These are phyloP conservation scores for Drosophila jambulina DNA, from an alignment of 1,140 invertebrate species.

Conservation along the genomic window DNA sequence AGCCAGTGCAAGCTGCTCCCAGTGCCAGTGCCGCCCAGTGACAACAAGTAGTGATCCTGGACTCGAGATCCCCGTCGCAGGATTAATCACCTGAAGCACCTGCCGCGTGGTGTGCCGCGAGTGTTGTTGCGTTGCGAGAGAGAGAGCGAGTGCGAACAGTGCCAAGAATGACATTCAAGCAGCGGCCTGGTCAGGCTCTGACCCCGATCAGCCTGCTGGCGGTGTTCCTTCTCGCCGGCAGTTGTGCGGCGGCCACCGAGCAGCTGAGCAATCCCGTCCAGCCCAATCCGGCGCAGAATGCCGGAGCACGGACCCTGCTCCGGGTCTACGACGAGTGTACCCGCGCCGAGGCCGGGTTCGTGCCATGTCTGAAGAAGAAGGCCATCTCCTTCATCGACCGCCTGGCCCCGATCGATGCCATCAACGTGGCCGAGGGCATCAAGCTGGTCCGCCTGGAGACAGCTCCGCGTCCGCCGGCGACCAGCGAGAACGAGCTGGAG, in stretches of 20 bases:
- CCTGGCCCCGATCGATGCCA: slow-evolving; percentile 88
- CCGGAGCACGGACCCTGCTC: slow-evolving; percentile 86
- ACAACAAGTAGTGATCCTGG: slow-evolving; percentile 11
- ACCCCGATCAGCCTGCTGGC: slow-evolving; percentile 46
- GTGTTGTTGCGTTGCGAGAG: slow-evolving; percentile 25
- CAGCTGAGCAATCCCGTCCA: slow-evolving; percentile 52
- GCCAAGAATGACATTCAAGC: slow-evolving; percentile 58
- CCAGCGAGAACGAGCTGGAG: slow-evolving; percentile 89
- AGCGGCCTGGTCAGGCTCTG: slow-evolving; percentile 43
- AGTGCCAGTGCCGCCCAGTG: slow-evolving; percentile 20
- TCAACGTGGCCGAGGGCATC: slow-evolving; percentile 88
- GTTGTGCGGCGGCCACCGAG: slow-evolving; percentile 68
- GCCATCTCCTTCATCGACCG: slow-evolving; percentile 91
- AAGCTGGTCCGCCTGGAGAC: slow-evolving; percentile 88
- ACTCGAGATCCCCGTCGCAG: slow-evolving; percentile 28
- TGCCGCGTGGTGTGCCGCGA: slow-evolving; percentile 47
- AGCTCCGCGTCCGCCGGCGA: slow-evolving; percentile 69
- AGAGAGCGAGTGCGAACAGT: slow-evolving; percentile 25
- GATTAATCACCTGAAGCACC: slow-evolving; percentile 52
- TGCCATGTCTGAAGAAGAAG: slow-evolving; percentile 92
- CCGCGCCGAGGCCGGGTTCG: slow-evolving; percentile 87
- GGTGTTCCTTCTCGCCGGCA: slow-evolving; percentile 52
- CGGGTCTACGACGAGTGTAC: slow-evolving; percentile 89
- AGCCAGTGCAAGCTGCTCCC: slow-evolving; percentile 57
- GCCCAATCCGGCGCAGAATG: slow-evolving; percentile 60